phyloP scores from a whole-genome alignment of 2,113 vertebrate species.

The Oreochromis niloticus region DNA sequence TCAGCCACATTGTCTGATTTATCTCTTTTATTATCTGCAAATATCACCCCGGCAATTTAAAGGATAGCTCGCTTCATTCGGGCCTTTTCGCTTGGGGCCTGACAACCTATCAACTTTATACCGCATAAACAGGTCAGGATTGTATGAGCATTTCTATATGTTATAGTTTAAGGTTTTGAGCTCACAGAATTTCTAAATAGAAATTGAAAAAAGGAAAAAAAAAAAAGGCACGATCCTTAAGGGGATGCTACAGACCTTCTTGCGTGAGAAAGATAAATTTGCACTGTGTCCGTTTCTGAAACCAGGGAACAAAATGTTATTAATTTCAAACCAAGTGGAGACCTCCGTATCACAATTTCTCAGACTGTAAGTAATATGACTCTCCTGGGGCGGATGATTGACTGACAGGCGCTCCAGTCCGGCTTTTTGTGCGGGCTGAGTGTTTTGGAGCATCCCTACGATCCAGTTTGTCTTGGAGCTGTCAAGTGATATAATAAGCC shows the following conservation, averaged over 20 bases:
- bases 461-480: constrained; percentile 49
- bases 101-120: constrained; percentile 77
- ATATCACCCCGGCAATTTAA: constrained; percentile 80
- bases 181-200: constrained; percentile 67
- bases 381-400: constrained; percentile 47
- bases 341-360: constrained; percentile 58
- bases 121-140: constrained; percentile 79
- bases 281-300: constrained; percentile 63
- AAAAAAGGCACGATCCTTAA: constrained; percentile 49
- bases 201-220: constrained; percentile 43
- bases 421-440: constrained; percentile 14
- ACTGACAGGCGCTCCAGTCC: constrained; percentile 52
- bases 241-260: constrained; percentile 61
- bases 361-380: constrained; percentile 68
- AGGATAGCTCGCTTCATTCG: constrained; percentile 73
- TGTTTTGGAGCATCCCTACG: constrained; percentile 28
- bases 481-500: constrained; percentile 57
- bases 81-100: constrained; percentile 70
- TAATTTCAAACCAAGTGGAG: constrained; percentile 73
- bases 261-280: constrained; percentile 71
- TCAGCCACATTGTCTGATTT: constrained; percentile 85
- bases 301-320: constrained; percentile 73
- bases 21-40: constrained; percentile 81
- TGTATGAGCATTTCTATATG: constrained; percentile 70
- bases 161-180: constrained; percentile 68